Evolutionary conservation across 1,140 invertebrate species (phyloP).

Genomic region (Drepana arcuata): DNA sequence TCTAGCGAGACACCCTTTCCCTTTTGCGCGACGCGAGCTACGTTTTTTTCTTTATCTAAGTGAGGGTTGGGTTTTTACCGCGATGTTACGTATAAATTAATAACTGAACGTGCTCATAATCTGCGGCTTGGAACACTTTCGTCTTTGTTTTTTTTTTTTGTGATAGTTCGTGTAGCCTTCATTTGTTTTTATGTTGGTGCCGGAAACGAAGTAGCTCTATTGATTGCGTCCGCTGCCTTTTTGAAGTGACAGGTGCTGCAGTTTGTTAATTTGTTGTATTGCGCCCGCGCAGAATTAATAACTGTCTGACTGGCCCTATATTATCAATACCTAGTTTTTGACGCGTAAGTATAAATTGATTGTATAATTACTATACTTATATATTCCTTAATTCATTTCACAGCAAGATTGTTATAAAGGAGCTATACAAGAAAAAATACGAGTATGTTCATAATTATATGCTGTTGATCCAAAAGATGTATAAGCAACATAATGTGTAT

Average conservation of each 20-base stretch:
- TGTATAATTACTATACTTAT: too few species aligned
- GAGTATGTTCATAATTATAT: too few species aligned
- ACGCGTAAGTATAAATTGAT: too few species aligned
- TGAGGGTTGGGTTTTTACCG: conserved; percentile 62
- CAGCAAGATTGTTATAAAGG: too few species aligned
- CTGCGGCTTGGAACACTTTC: conserved; percentile 67
- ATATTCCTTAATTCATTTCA: too few species aligned
- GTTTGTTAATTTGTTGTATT: too few species aligned
- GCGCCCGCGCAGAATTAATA: too few species aligned
- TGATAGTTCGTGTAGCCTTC: conserved; percentile 38
- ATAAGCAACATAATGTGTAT: too few species aligned
- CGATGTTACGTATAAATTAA: conserved; percentile 69
- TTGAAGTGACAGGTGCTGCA: conserved; percentile 49
- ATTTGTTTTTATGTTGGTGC: conserved; percentile 59
- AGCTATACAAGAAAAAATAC: too few species aligned
- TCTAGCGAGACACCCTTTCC: conserved; percentile 63
- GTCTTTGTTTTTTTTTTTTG: conserved; percentile 58
- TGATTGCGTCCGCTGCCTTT: conserved; percentile 50
- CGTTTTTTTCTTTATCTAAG: conserved; percentile 55
- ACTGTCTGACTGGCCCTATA: too few species aligned
- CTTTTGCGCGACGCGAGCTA: conserved; percentile 65
- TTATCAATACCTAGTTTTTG: too few species aligned
- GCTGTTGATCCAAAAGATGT: too few species aligned
- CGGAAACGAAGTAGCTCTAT: conserved; percentile 50
- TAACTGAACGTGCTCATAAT: conserved; percentile 69